Percentiles rank a stretch among this genome's conserved stretches.
Conservation (phyloP, 2,113 vertebrate genomes). For the Thamnaconus septentrionalis region DNA sequence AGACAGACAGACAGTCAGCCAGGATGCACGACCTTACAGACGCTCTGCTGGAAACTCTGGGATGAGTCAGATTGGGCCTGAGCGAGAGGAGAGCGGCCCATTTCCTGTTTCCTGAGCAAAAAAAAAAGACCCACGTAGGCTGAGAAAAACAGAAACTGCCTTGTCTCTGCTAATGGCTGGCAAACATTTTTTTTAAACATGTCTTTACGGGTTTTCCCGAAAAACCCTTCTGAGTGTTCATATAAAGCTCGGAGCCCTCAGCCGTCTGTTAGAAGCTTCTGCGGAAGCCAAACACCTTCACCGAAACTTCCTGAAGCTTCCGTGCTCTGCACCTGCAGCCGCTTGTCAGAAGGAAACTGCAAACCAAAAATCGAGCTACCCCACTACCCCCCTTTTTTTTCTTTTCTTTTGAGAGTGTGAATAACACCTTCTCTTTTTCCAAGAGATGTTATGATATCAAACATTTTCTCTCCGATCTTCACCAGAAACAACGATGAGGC, state of each 20-base stretch:
- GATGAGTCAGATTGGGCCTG: conserved; percentile 67
- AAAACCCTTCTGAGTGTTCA: not conserved
- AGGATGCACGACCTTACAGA: conserved; percentile 60
- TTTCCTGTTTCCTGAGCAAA: conserved; percentile 73
- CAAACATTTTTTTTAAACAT: not conserved
- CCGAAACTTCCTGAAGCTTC: not conserved
- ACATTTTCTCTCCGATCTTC: not conserved
- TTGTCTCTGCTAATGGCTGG: not conserved
- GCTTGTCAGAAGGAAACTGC: not conserved
- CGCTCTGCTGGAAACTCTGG: conserved; percentile 60
- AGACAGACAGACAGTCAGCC: conserved; percentile 30
- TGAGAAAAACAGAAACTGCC: conserved; percentile 30
- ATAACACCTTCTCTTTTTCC: not conserved
- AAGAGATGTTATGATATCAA: not conserved
- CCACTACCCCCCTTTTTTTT: not conserved
- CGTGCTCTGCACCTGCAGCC: conserved; percentile 38
- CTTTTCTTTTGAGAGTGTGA: not conserved
- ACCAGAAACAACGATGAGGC: conserved; percentile 58
- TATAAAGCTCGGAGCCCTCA: not conserved
- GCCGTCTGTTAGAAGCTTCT: no score
- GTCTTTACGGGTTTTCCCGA: not conserved
- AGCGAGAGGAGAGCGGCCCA: conserved; percentile 61
- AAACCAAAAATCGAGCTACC: conserved; percentile 15
- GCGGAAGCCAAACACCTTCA: no score
- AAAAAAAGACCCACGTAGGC: conserved; percentile 19